Conservation (phyloP, 2,797 vertebrate genomes). For the Novumbra hubbsi region DNA sequence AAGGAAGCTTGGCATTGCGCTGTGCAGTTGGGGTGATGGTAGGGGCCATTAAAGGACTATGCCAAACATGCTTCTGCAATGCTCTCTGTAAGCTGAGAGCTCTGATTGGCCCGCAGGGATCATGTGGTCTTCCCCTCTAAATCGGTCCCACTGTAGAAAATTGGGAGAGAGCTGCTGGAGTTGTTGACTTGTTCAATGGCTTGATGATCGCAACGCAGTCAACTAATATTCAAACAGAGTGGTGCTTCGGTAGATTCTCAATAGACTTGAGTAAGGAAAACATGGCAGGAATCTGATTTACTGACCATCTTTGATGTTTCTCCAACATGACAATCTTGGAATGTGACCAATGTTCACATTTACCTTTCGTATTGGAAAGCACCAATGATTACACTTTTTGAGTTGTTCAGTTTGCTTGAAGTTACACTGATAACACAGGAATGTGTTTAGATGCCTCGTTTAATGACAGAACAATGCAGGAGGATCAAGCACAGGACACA, state of each 20-base stretch:
- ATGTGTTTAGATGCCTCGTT: background rate
- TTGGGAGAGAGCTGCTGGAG: conserved; percentile 30
- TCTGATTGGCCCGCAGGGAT: conserved; percentile 44
- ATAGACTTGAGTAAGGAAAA: background rate
- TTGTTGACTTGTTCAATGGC: conserved; percentile 5
- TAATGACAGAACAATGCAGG: background rate
- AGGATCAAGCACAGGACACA: background rate
- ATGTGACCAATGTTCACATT: background rate
- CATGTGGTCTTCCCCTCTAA: conserved; percentile 59
- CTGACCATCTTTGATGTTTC: background rate
- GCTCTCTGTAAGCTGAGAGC: conserved; percentile 30
- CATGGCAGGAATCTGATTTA: background rate
- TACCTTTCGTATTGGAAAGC: background rate
- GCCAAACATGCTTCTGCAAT: conserved; percentile 45
- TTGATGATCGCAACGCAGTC: background rate
- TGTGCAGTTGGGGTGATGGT: conserved; percentile 18
- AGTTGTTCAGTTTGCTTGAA: background rate
- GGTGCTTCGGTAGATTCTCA: background rate
- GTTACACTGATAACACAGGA: too few relatives aligned
- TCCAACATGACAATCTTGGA: background rate
- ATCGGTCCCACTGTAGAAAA: conserved; percentile 46
- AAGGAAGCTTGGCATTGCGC: conserved; percentile 41
- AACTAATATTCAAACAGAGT: conserved; percentile 2
- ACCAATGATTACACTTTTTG: background rate
- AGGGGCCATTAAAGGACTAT: background rate